Evolutionary conservation across 2,113 vertebrate genomes (phyloP), one percentile per base, ranked within the genome.

Genomic region (Actenoides hombroni): DNA sequence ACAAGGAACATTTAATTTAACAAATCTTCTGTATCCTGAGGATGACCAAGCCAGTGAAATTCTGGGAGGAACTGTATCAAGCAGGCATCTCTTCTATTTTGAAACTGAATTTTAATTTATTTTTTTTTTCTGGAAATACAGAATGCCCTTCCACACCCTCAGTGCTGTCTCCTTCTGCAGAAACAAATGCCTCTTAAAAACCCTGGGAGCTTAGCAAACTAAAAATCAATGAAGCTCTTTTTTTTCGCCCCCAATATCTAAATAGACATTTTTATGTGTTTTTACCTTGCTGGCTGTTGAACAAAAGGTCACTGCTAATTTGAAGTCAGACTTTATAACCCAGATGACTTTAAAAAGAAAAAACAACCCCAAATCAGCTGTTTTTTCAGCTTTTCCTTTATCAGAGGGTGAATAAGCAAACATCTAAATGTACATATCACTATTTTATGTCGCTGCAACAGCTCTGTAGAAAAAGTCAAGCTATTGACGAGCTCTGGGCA

Each of bases 291-390:
- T 88, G 63, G 70, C 83, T 83, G 25, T 75, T 94, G 94, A 97
- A 97, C 93, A 97, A 97, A 97, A 98, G 97, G 97, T 98, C 96
- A 95, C 74, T 37, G 42, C 91, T 79, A 85, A 97, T 97, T 83
- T 91, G 89, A 96, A 97, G 94, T 88, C 44, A 14, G 70, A 89
- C 85, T 97, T 97, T 97, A 80, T 88, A 97, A 92, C 94, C 74
- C 94, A 94, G 88, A 77, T 95, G 90, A 90, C 86, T 96, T 97
- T 94, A 67, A 96, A 64, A 73, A 88, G 92, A 25, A 18, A 67
- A 25, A 33, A 31, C 17, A 59, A 33, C 19, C 56, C 17, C 35
- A 37, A 63, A 63, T 16, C 18, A 64, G 1, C 9, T 13, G 49
- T 20, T 87, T 90, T 44, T 44, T 83, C 42, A 74, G n/a, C 16